These are phyloP conservation scores for Halyomorpha halys DNA, from an alignment of 1,140 invertebrate genomes.

Conservation along the genomic window DNA sequence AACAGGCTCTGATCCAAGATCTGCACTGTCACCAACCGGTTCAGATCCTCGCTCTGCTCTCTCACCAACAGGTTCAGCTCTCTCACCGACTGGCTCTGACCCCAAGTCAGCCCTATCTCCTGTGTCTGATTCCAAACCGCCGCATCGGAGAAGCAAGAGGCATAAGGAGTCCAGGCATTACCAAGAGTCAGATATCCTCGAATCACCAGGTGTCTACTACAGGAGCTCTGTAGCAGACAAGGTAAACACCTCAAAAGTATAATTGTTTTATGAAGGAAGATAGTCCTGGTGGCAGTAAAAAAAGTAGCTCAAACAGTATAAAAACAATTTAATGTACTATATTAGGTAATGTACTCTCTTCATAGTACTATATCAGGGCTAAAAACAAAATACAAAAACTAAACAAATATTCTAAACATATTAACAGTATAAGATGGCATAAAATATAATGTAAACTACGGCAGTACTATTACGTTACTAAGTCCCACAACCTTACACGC, in stretches of 20 bases:
- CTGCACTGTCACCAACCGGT: conserved; percentile 26
- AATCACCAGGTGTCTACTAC: conserved; percentile 71
- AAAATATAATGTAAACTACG: too few relatives aligned
- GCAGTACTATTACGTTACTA: too few relatives aligned
- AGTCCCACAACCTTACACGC: too few relatives aligned
- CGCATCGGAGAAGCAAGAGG: conserved; percentile 34
- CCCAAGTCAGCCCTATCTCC: conserved; percentile 29
- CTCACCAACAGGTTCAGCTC: conserved; percentile 34
- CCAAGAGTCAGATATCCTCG: conserved; percentile 72
- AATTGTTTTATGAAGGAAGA: too few relatives aligned
- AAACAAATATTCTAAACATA: too few relatives aligned
- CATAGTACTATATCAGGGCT: too few relatives aligned
- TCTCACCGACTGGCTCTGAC: conserved; percentile 34
- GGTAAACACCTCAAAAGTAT: conserved; percentile 32
- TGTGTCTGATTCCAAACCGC: conserved; percentile 36
- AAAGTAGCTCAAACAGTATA: too few relatives aligned
- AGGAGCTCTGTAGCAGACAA: conserved; percentile 79
- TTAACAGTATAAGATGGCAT: too few relatives aligned
- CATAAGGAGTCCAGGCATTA: conserved; percentile 48
- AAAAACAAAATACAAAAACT: too few relatives aligned
- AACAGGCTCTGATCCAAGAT: neutral
- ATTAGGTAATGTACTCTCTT: too few relatives aligned
- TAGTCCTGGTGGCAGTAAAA: too few relatives aligned
- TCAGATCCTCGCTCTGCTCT: conserved; percentile 33
- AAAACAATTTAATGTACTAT: too few relatives aligned